Conservation (phyloP, 2,113 vertebrate species). For the Barnardius zonarius region DNA sequence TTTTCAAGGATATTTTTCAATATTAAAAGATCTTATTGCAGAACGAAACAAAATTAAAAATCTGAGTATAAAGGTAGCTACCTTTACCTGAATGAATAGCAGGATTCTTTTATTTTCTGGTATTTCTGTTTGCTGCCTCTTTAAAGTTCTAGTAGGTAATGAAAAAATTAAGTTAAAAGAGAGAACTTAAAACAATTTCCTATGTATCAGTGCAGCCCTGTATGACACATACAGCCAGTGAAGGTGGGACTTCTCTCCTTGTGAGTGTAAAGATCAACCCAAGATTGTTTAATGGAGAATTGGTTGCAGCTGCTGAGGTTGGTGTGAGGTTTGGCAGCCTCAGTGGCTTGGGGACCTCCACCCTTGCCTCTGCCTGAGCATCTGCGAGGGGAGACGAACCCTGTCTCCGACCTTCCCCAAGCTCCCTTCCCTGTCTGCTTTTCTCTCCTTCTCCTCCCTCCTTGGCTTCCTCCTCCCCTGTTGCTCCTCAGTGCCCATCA, state of each 20-base stretch:
- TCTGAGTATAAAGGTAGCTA: background rate
- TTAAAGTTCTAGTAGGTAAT: background rate
- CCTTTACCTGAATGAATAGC: background rate
- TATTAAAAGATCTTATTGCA: background rate
- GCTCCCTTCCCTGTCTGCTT: too few species aligned
- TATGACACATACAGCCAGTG: accelerated
- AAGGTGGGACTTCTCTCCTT: background rate
- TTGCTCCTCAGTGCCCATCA: background rate
- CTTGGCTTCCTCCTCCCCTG: background rate
- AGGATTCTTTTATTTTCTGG: background rate
- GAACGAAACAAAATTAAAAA: background rate
- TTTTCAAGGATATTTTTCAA: background rate
- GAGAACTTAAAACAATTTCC: background rate
- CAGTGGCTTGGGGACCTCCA: accelerated
- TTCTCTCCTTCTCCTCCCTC: too few species aligned
- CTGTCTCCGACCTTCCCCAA: background rate
- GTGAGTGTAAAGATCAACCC: too few species aligned
- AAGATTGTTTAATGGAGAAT: accelerated
- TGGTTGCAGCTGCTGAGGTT: background rate
- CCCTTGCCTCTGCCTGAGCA: background rate
- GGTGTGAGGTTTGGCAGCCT: accelerated
- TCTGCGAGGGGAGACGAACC: background rate
- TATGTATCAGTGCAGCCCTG: accelerated
- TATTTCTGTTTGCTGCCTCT: background rate
- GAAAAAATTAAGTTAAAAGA: background rate